These are phyloP conservation scores for Pollenia amentaria DNA, from an alignment of 2,888 invertebrate species.

Conservation along the genomic window DNA sequence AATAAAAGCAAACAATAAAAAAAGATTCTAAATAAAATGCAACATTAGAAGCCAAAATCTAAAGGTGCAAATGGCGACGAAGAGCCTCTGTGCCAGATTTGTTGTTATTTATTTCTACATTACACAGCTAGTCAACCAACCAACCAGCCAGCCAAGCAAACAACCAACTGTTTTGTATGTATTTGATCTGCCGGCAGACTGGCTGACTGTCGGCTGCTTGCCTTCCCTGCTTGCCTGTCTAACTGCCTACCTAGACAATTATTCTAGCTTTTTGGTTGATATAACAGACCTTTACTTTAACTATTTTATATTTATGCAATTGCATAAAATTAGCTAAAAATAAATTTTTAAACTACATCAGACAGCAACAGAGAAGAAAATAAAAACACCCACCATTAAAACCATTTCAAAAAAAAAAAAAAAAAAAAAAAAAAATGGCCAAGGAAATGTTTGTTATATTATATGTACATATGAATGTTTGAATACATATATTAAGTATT, in stretches of 20 bases:
- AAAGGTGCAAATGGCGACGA: constrained; percentile 74
- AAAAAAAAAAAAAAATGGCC: constrained; percentile 35
- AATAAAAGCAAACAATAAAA: constrained; percentile 35
- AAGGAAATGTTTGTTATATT: constrained; percentile 54
- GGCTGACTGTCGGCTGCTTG: constrained; percentile 44
- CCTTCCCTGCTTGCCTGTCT: constrained; percentile 30
- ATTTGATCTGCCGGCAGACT: constrained; percentile 50
- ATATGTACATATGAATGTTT: no score
- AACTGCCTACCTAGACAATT: constrained; percentile 31
- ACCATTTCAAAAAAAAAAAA: not conserved
- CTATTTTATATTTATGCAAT: constrained; percentile 48
- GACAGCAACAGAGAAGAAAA: constrained; percentile 15
- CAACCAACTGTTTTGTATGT: constrained; percentile 19
- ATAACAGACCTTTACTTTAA: constrained; percentile 49
- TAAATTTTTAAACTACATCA: constrained; percentile 41
- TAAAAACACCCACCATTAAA: constrained; percentile 55
- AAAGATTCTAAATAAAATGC: constrained; percentile 61
- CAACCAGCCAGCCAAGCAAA: constrained; percentile 45
- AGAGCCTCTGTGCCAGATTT: constrained; percentile 73
- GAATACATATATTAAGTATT: not conserved
- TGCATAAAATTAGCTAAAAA: constrained; percentile 65
- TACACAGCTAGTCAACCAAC: constrained; percentile 41
- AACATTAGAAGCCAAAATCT: constrained; percentile 69
- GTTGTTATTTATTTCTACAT: constrained; percentile 54
- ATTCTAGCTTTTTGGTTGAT: constrained; percentile 45